Base-by-base conservation (phyloP, 2,797 vertebrate genomes). In the Falco concolor region DNA sequence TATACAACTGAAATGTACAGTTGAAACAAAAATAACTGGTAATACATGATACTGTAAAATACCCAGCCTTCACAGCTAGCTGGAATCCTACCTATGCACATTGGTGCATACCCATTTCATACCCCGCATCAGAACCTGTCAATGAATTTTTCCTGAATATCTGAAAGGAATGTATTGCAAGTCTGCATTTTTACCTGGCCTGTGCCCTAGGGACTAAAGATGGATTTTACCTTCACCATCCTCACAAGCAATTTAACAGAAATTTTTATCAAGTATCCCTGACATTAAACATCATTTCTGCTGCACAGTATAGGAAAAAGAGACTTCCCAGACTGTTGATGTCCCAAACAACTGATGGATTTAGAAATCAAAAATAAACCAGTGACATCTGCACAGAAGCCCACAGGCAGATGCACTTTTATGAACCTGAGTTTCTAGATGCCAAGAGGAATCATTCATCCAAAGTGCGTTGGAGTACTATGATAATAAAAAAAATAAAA, bases 381-480 rank as follows among this genome's bases (percentile, higher is more conserved):
- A 95, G 61, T 61, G 76, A 92, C 92, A 80, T 74, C 64, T 30
- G 25, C 92, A 73, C 20, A 17, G 54, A 91, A 91, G 60, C 79
- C 89, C 75, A 93, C 21, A 85, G 84, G 85, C 77, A 91, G 88
- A 94, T 79, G 74, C 59, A 90, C 80, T 65, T 88, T 73, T 78
- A 92, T 34, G 80, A 93, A 92, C 84, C 6, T 45, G 18, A 63
- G 34, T 73, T 92, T 92, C 84, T 68, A 92, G 60, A 74, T 50
- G 87, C 69, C 89, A 89, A 84, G 57, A 75, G 21, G 57, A 95
- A 83, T 93, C 44, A 79, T 82, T 89, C 82, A 92, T 63, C 67
- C 42, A 9, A 79, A 92, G 65, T 36, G 21, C 84, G 45, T 53
- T 69, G 84, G 73, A 91, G 47, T 52, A 69, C 34, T 64, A 72